Evolutionary conservation across 2,113 vertebrate genomes (phyloP).

Genomic region (Plotosus lineatus): DNA sequence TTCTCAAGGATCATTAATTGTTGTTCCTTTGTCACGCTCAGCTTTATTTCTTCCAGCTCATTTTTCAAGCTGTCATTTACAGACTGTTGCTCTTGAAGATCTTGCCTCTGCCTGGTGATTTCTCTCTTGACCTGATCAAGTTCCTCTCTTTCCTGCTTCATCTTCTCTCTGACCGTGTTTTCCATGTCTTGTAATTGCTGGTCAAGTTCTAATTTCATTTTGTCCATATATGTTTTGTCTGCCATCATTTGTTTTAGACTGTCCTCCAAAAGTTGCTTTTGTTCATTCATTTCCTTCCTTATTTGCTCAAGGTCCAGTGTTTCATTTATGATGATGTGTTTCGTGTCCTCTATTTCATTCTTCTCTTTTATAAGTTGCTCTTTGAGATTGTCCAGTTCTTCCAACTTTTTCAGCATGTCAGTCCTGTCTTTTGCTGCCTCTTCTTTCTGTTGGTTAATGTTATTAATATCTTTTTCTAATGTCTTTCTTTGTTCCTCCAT

Average conservation of each 20-base stretch:
- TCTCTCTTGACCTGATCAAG: no score
- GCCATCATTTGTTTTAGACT: background rate
- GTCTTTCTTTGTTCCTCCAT: conserved; percentile 22
- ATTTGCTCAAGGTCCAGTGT: background rate
- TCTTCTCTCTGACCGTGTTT: background rate
- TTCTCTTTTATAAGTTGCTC: background rate
- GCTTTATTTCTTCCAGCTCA: no score
- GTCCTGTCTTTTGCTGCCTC: conserved; percentile 2
- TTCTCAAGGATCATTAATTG: no score
- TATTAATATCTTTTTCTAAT: background rate
- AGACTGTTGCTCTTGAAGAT: no score
- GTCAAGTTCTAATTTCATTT: no score
- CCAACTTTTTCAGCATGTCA: background rate
- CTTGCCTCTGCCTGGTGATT: no score
- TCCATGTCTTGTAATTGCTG: background rate
- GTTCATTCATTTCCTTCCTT: background rate
- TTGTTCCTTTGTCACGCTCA: no score
- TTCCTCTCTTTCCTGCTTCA: conserved; percentile 14
- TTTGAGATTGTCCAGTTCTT: conserved; percentile 3
- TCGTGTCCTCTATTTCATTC: background rate
- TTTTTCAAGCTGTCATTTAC: no score
- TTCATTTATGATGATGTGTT: no score
- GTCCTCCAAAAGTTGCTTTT: no score
- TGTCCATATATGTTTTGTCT: no score
- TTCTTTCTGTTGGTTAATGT: background rate